Evolutionary conservation across 2,888 invertebrate genomes (phyloP).

Genomic region (Cephus pygmeus): DNA sequence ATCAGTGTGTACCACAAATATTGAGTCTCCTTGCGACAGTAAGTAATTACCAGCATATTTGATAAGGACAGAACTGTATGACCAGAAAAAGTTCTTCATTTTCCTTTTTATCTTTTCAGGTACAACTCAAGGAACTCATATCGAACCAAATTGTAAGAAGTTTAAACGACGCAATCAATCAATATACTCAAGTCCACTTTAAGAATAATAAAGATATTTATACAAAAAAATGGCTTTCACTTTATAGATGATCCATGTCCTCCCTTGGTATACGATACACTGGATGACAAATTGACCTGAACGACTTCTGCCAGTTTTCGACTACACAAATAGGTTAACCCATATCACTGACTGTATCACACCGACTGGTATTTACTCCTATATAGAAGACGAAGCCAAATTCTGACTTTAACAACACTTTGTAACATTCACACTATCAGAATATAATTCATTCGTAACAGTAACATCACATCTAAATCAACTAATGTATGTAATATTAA

Average conservation of each 20-base stretch:
- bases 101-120: conserved; percentile 27
- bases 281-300: neutral
- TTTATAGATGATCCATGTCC: neutral
- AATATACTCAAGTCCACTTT: conserved; percentile 56
- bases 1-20: neutral
- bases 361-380: neutral
- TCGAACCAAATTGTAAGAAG: conserved; percentile 56
- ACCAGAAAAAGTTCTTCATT: neutral
- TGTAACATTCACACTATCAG: neutral
- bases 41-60: neutral
- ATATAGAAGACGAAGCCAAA: neutral
- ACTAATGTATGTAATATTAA: neutral
- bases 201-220: conserved; percentile 13
- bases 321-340: neutral
- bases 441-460: neutral
- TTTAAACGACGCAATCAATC: conserved; percentile 66
- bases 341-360: neutral
- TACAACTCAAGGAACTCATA: conserved; percentile 24
- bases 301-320: neutral
- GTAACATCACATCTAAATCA: neutral
- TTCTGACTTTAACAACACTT: neutral
- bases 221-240: neutral
- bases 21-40: neutral
- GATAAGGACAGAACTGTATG: conserved; percentile 13
- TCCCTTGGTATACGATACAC: neutral